phyloP scores from a whole-genome alignment of 2,888 invertebrate genomes.

The Andrena chrysosceles region DNA sequence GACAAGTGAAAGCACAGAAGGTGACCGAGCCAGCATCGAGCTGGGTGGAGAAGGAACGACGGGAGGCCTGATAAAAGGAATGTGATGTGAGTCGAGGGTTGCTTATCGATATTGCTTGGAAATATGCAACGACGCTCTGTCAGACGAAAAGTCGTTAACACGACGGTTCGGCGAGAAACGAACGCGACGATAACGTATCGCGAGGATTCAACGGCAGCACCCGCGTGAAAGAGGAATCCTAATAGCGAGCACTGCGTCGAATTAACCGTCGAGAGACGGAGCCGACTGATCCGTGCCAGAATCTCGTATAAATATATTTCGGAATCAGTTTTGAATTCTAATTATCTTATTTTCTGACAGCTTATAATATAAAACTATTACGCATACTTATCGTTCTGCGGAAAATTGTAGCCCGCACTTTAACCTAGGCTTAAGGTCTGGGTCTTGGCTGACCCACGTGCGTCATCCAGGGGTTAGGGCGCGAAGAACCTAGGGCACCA shows the following conservation, averaged over 20 bases:
- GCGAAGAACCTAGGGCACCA: neutral
- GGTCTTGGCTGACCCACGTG: too few species aligned
- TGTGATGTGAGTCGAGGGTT: constrained; percentile 52
- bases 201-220: constrained; percentile 43
- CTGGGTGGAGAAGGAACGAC: constrained; percentile 31
- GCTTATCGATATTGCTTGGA: constrained; percentile 61
- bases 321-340: too few species aligned
- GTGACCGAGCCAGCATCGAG: constrained; percentile 31
- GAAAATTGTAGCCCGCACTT: too few species aligned
- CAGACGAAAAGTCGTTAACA: constrained; percentile 60
- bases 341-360: too few species aligned
- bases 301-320: too few species aligned
- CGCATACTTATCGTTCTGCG: too few species aligned
- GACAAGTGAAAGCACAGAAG: constrained; percentile 45
- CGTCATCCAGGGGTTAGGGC: too few species aligned
- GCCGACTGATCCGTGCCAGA: too few species aligned
- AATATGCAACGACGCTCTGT: constrained; percentile 44
- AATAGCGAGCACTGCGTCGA: constrained; percentile 24
- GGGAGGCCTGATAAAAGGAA: constrained; percentile 47
- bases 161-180: constrained; percentile 47
- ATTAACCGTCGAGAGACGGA: constrained; percentile 13
- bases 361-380: too few species aligned
- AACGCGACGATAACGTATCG: constrained; percentile 57
- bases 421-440: too few species aligned
- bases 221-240: constrained; percentile 20